A percentile compares a stretch with the other conserved stretches of the same genome.
Conservation (phyloP, 2,888 invertebrate genomes). For the Electrophaes corylata region DNA sequence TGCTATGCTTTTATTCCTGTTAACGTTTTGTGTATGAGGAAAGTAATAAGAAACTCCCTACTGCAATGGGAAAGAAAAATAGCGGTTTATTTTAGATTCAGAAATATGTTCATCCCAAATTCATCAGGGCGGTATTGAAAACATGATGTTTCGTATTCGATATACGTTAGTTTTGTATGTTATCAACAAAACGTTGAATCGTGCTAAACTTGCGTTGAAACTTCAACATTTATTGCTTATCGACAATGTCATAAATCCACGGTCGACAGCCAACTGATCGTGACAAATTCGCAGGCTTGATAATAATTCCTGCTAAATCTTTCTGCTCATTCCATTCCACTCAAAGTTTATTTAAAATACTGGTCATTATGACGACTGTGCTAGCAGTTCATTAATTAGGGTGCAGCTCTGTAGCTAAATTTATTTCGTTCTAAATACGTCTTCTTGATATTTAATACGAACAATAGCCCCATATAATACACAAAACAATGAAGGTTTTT, state of each 20-base stretch:
- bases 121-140: neutral
- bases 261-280: slow-evolving; percentile 74
- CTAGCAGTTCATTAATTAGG: slow-evolving; percentile 10
- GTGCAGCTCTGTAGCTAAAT: slow-evolving; percentile 44
- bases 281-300: slow-evolving; percentile 78
- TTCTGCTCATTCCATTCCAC: slow-evolving; percentile 11
- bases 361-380: slow-evolving; percentile 2
- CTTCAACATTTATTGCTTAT: slow-evolving; percentile 58
- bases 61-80: no score
- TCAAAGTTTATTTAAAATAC: slow-evolving; percentile 6
- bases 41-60: no score
- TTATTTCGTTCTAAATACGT: slow-evolving; percentile 60
- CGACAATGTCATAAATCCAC: slow-evolving; percentile 70
- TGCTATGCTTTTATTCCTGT: no score
- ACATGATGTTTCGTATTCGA: neutral
- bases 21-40: no score
- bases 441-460: slow-evolving; percentile 56
- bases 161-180: slow-evolving; percentile 17
- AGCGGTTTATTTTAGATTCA: neutral
- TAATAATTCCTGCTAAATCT: slow-evolving; percentile 52
- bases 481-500: slow-evolving; percentile 75
- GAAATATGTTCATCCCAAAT: neutral
- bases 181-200: slow-evolving; percentile 29
- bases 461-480: slow-evolving; percentile 58
- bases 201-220: slow-evolving; percentile 38